Conservation (phyloP, 2,113 vertebrate genomes). For the Anthoscopus minutus region DNA sequence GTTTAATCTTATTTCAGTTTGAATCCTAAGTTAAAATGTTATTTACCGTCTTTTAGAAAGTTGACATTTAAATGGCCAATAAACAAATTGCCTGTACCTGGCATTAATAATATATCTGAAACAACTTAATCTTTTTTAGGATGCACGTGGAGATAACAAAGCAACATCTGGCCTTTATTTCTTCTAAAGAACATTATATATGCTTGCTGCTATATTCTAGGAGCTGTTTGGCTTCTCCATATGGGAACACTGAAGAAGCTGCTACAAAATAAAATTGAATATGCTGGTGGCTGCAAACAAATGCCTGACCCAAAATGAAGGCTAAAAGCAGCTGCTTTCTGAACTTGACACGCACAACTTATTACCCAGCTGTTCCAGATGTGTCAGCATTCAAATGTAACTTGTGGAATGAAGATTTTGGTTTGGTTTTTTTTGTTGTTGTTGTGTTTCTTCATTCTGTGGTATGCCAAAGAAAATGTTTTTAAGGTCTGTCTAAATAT, state of each 20-base stretch:
- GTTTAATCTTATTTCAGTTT: not conserved
- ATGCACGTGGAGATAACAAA: not conserved
- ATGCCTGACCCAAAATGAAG: constrained; percentile 1
- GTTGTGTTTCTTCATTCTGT: not conserved
- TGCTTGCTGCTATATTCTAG: not conserved
- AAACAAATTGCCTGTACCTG: constrained; percentile 22
- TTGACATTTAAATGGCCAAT: not conserved
- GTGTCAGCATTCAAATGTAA: not conserved
- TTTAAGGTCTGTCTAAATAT: not conserved
- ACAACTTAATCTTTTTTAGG: not conserved
- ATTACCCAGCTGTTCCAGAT: constrained; percentile 41
- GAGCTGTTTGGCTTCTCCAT: constrained; percentile 1
- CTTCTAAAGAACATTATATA: not conserved
- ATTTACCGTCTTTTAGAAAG: not conserved
- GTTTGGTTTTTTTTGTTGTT: not conserved
- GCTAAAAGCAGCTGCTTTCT: constrained; percentile 32
- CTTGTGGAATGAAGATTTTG: not conserved
- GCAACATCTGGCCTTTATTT: constrained; percentile 35
- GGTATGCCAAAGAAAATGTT: not conserved
- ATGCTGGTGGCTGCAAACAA: not conserved
- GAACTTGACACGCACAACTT: constrained; percentile 1
- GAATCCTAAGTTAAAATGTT: not conserved
- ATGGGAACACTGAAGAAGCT: constrained; percentile 40
- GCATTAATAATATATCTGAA: not conserved
- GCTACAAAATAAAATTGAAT: constrained; percentile 10